phyloP scores from a whole-genome alignment of 2,888 invertebrate genomes.

The Tachystola acroxantha region DNA sequence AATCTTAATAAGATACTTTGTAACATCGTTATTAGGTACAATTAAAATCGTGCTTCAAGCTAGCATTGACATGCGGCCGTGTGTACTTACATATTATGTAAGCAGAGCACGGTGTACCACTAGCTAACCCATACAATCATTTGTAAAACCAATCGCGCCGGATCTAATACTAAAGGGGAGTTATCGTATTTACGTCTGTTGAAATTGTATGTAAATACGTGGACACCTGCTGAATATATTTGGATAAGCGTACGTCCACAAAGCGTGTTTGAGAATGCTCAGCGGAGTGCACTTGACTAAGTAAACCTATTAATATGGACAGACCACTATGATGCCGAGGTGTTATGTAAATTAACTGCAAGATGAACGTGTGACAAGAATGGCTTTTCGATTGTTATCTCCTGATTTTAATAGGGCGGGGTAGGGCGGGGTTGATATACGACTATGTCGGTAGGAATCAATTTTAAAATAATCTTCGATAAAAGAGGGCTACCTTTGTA shows the following conservation, averaged over 20 bases:
- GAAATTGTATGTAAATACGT: conserved; percentile 75
- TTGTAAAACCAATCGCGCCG: conserved; percentile 50
- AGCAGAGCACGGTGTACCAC: too few relatives aligned
- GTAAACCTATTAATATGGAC: conserved; percentile 69
- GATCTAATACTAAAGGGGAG: conserved; percentile 53
- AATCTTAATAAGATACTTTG: too few relatives aligned
- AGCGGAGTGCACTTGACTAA: conserved; percentile 61
- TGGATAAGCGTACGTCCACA: conserved; percentile 38
- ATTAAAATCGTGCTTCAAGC: too few relatives aligned
- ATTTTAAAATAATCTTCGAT: too few relatives aligned
- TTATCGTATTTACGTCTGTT: conserved; percentile 54
- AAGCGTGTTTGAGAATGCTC: conserved; percentile 60
- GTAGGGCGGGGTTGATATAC: conserved; percentile 1
- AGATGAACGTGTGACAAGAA: conserved; percentile 41
- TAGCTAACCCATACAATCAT: conserved; percentile 13
- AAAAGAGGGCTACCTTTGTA: too few relatives aligned
- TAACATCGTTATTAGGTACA: too few relatives aligned
- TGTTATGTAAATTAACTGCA: conserved; percentile 52
- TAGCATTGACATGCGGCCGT: too few relatives aligned
- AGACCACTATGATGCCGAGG: conserved; percentile 46
- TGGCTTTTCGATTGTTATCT: conserved; percentile 20
- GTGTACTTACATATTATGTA: too few relatives aligned
- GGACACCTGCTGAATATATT: conserved; percentile 76
- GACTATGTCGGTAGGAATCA: too few relatives aligned
- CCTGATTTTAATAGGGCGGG: conserved; percentile 6